Conservation (phyloP, 2,888 invertebrate genomes). For the Epirrhoe tristata region DNA sequence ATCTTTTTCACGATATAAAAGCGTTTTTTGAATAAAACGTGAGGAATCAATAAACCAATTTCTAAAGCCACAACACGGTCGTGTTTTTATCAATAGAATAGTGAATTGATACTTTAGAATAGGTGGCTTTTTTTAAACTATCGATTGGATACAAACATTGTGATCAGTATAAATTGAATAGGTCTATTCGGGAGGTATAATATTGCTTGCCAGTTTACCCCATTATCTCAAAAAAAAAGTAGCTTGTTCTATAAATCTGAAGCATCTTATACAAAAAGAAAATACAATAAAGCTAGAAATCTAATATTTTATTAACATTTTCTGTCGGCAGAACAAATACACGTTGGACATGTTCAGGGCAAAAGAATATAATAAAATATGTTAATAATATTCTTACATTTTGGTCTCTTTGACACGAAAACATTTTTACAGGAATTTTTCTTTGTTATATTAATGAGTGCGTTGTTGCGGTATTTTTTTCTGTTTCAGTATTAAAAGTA, state of each 20-base stretch:
- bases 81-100: background rate
- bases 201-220: background rate
- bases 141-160: background rate
- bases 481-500: background rate
- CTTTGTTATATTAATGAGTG: background rate
- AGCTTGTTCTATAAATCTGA: background rate
- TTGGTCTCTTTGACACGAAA: conserved; percentile 1
- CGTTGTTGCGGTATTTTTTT: conserved; percentile 4
- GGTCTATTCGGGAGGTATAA: background rate
- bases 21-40: conserved; percentile 14
- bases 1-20: conserved; percentile 27
- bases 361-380: conserved; percentile 4
- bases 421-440: conserved; percentile 4
- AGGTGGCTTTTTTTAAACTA: background rate
- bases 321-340: background rate
- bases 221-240: background rate
- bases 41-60: conserved; percentile 17
- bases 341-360: background rate
- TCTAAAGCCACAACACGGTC: background rate
- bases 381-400: background rate
- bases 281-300: background rate
- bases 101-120: background rate
- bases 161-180: background rate
- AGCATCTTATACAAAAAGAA: background rate
- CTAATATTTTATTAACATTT: background rate